Evolutionary conservation across 2,113 vertebrate genomes (phyloP).

Genomic region (Tapirus terrestris): DNA sequence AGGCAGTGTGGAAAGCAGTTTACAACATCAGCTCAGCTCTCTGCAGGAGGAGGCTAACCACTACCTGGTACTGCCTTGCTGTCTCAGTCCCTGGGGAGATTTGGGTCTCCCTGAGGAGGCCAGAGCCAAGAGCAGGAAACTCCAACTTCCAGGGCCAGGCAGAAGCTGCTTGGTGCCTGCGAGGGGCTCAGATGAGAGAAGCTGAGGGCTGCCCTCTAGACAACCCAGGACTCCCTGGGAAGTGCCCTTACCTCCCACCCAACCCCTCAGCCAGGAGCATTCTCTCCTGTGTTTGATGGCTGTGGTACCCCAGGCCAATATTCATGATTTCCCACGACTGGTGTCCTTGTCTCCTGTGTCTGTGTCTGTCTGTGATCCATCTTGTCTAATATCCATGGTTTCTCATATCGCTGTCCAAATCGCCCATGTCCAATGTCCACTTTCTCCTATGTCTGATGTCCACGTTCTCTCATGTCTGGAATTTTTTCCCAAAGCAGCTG

Average conservation of each 20-base stretch:
- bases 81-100: not conserved
- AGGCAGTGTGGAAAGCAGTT: not conserved
- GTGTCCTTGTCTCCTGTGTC: too few species aligned
- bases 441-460: not conserved
- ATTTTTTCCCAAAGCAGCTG: not conserved
- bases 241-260: not conserved
- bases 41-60: not conserved
- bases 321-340: accelerated
- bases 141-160: too few species aligned
- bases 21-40: accelerated
- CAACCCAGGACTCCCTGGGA: not conserved
- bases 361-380: not conserved
- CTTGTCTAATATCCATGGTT: not conserved
- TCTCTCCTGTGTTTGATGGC: not conserved
- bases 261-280: not conserved
- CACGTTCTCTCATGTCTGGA: not conserved
- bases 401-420: not conserved
- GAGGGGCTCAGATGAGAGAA: not conserved
- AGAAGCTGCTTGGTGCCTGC: not conserved
- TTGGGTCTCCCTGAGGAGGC: not conserved
- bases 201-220: not conserved
- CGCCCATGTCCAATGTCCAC: not conserved
- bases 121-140: not conserved
- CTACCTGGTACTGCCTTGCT: not conserved
- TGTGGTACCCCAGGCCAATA: not conserved